Conservation (phyloP, 2,888 invertebrate genomes). For the Epinotia ramella region DNA sequence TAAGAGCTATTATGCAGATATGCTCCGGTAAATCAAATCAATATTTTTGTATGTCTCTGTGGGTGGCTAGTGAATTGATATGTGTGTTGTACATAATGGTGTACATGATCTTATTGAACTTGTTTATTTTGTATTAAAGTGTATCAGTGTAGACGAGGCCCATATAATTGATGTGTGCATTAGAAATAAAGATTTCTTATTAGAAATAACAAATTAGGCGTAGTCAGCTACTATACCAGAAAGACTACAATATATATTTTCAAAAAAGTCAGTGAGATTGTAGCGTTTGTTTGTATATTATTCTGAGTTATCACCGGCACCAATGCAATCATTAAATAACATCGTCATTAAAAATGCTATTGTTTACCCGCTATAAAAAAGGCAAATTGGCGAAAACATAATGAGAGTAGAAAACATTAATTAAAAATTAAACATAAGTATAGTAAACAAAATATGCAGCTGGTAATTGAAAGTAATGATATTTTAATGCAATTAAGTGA, state of each 20-base stretch:
- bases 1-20: slow-evolving; percentile 48
- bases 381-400: neutral
- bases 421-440: neutral
- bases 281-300: too few relatives aligned
- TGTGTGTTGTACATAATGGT: slow-evolving; percentile 5
- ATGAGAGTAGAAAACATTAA: neutral
- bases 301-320: too few relatives aligned
- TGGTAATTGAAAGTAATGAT: neutral
- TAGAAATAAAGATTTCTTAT: too few relatives aligned
- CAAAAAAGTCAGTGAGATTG: too few relatives aligned
- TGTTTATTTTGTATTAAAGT: neutral
- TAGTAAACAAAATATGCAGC: neutral
- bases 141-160: neutral
- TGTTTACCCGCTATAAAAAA: too few relatives aligned
- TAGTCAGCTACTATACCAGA: too few relatives aligned
- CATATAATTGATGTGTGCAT: neutral
- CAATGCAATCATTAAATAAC: too few relatives aligned
- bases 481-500: neutral
- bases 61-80: slow-evolving; percentile 35
- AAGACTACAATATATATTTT: too few relatives aligned
- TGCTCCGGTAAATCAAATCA: slow-evolving; percentile 36
- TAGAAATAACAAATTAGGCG: too few relatives aligned
- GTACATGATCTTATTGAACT: neutral
- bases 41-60: slow-evolving; percentile 37
- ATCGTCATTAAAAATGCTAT: too few relatives aligned